phyloP scores from a whole-genome alignment of 2,888 invertebrate genomes.

The Synergus laeviventris region DNA sequence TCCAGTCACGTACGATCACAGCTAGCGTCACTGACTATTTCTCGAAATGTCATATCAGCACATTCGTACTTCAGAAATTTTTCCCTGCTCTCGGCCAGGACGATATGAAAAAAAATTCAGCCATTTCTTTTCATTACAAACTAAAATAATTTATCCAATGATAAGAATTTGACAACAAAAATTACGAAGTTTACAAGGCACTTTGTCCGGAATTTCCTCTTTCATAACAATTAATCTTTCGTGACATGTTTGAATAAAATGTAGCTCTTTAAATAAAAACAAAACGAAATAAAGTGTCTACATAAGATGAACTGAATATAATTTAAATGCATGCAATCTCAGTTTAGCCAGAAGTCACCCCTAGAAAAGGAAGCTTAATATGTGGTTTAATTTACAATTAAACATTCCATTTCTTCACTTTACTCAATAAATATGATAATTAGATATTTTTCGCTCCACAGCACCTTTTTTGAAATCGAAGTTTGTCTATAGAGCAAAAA shows the following conservation, averaged over 20 bases:
- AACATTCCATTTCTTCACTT: no score
- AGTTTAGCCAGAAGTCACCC: no score
- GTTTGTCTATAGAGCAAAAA: no score
- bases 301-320: no score
- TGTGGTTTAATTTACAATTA: no score
- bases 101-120: neutral
- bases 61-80: neutral
- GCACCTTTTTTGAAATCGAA: no score
- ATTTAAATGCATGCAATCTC: no score
- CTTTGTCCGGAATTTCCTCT: neutral
- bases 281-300: no score
- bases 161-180: neutral
- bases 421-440: no score
- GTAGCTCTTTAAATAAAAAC: neutral
- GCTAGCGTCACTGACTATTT: constrained; percentile 57
- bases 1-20: constrained; percentile 60
- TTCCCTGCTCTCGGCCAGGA: neutral
- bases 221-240: neutral
- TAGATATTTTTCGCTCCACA: no score
- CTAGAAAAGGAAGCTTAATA: no score
- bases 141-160: neutral
- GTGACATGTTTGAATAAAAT: neutral
- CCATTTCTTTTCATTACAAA: neutral
- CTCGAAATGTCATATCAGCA: constrained; percentile 58
- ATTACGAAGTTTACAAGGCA: neutral